Base-by-base conservation (phyloP, 2,888 invertebrate genomes). In the Oxycera nigricornis region DNA sequence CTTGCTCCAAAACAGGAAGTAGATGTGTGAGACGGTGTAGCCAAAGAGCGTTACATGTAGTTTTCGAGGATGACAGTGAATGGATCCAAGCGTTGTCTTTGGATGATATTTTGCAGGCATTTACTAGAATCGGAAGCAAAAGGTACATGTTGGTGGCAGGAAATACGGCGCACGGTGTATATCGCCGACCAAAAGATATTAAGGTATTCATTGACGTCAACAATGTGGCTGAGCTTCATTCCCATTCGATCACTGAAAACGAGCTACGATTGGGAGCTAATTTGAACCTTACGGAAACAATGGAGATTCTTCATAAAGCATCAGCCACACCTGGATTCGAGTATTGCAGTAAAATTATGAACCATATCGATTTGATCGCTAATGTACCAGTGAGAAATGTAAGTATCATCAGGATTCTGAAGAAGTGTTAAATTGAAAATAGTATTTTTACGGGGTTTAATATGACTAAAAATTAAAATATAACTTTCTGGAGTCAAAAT, bases 101-200 rank as follows among this genome's bases (percentile, higher is more conserved):
- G 0, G 82, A 86, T n/a, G 88, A 89, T 78, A 83, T 91, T 14
- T 89, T 91, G 79, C 82, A 87, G 80, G 83, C 90, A 0, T 83
- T 92, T 55, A 78, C 81, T 11, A 83, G 83, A 65, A 85, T 88
- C 78, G 86, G 86, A 0, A 78, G 83, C 35, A 81, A 83, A 3
- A 85, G 84, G 28, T 92, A 90, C 79, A 86, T 88, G 78, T 81
- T 94, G 0, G 88, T 93, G 2, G 91, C 90, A 24, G 94, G 94
- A 26, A 93, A 93, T 80, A 93, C 93, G 1, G 92, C 91, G 2
- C 89, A 89, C 84, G 94, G 88, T 31, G 87, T 88, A 4, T 88
- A 85, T 77, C 85, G 87, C 76, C 81, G 83, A 52, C 76, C 79
- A 14, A 79, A 82, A 1, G 86, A 87, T 17, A 86, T 87, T 31